Evolutionary conservation across 2,888 invertebrate genomes (phyloP).

Genomic region (Caradrina kadenii): DNA sequence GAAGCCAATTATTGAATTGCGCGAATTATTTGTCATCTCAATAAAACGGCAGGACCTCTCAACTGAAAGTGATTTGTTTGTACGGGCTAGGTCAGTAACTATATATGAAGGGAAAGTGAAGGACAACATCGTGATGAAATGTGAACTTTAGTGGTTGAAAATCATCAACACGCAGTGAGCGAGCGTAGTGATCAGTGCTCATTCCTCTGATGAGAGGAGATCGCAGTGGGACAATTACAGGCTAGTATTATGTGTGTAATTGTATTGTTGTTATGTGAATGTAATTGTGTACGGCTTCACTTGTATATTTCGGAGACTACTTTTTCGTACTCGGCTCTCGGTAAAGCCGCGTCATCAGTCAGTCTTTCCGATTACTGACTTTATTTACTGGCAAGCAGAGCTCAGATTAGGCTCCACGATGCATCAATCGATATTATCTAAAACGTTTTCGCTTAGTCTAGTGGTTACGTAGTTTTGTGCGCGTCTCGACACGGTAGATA

Average conservation of each 20-base stretch:
- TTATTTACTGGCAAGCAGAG: conserved; percentile 49
- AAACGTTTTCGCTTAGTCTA: conserved; percentile 44
- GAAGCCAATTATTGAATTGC: not conserved
- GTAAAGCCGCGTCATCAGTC: conserved; percentile 29
- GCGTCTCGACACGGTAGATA: conserved; percentile 40
- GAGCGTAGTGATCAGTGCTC: conserved; percentile 24
- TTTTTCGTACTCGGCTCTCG: conserved; percentile 27
- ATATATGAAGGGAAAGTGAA: conserved; percentile 44
- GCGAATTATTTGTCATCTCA: not conserved
- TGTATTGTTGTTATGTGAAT: conserved; percentile 44
- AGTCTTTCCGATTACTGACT: conserved; percentile 42
- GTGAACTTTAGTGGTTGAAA: conserved; percentile 41
- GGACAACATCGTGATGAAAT: conserved; percentile 36
- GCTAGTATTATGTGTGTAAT: conserved; percentile 47
- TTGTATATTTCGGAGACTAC: conserved; percentile 43
- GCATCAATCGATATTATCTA: conserved; percentile 34
- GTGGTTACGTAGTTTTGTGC: conserved; percentile 52
- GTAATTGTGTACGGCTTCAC: conserved; percentile 47
- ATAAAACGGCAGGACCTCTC: not conserved
- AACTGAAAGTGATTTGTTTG: conserved; percentile 37
- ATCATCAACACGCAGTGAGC: conserved; percentile 28
- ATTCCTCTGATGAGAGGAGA: conserved; percentile 20
- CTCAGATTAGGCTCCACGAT: conserved; percentile 40
- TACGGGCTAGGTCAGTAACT: conserved; percentile 40
- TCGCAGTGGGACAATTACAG: conserved; percentile 48